phyloP scores from a whole-genome alignment of 35 echinoderm and acorn worm genomes.

The Ophioderma brevispina region DNA sequence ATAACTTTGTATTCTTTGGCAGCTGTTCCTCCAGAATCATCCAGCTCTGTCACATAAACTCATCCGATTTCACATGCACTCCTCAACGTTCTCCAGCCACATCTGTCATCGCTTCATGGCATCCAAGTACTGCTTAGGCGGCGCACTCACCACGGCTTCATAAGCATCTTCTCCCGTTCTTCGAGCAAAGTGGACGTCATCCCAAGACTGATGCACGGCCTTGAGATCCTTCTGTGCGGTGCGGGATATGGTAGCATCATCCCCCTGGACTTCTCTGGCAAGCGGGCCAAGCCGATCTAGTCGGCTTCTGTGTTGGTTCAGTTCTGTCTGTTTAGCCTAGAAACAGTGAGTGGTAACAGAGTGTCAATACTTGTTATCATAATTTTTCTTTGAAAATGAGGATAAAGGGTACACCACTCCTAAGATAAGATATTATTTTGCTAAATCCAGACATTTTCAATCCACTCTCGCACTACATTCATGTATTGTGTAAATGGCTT shows the following conservation, averaged over 20 bases:
- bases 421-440: neutral
- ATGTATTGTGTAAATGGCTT: no score
- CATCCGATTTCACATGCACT: constrained; percentile 71
- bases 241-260: constrained; percentile 53
- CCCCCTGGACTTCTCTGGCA: constrained; percentile 49
- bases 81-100: constrained; percentile 82
- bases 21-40: constrained; percentile 89
- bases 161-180: constrained; percentile 78
- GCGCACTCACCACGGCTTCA: constrained; percentile 67
- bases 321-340: constrained; percentile 87
- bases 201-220: constrained; percentile 71
- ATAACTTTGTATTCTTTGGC: constrained; percentile 98
- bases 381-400: neutral
- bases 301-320: constrained; percentile 59
- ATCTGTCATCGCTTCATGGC: constrained; percentile 73
- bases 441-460: neutral
- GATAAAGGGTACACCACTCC: neutral
- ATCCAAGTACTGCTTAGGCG: constrained; percentile 78
- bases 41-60: constrained; percentile 88
- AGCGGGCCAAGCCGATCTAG: constrained; percentile 62
- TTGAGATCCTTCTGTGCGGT: constrained; percentile 74
- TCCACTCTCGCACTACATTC: no score
- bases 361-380: no score
- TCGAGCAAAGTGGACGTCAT: constrained; percentile 41
- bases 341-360: neutral